A percentile compares a stretch with the other conserved stretches of the same genome.
Evolutionary conservation across 2,113 vertebrate species (phyloP).

Genomic region (Coregonus clupeaformis): DNA sequence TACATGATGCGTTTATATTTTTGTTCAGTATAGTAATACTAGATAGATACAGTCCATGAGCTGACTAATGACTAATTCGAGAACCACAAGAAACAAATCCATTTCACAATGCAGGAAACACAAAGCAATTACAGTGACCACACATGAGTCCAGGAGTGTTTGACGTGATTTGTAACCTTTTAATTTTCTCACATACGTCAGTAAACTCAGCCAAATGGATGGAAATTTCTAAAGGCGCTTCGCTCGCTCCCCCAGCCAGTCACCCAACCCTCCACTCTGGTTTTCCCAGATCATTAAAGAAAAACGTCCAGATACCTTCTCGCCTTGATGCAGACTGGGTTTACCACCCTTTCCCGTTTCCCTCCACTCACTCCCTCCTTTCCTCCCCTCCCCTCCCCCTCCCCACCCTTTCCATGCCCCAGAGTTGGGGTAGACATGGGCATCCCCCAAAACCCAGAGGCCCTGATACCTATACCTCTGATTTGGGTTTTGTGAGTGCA

Average conservation of each 20-base stretch:
- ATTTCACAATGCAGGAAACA: slow-evolving; percentile 41
- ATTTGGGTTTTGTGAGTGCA: neutral
- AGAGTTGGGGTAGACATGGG: slow-evolving; percentile 40
- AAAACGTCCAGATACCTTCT: slow-evolving; percentile 48
- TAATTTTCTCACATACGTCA: slow-evolving; percentile 62
- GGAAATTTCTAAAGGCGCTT: slow-evolving; percentile 63
- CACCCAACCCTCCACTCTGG: slow-evolving; percentile 41
- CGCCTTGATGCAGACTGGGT: slow-evolving; percentile 38
- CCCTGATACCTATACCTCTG: slow-evolving; percentile 45
- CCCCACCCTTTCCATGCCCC: slow-evolving; percentile 51
- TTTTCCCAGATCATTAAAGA: slow-evolving; percentile 56
- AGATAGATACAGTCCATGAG: neutral
- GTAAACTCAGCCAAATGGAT: slow-evolving; percentile 51
- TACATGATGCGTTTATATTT: too few species aligned
- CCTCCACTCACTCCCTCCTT: neutral
- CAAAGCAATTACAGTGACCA: slow-evolving; percentile 47
- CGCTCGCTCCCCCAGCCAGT: slow-evolving; percentile 36
- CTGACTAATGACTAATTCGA: neutral
- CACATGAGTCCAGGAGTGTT: slow-evolving; percentile 45
- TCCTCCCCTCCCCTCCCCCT: slow-evolving; percentile 17
- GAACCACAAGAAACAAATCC: neutral
- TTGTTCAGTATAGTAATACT: too few species aligned
- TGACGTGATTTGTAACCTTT: slow-evolving; percentile 65
- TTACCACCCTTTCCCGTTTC: neutral
- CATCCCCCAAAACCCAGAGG: slow-evolving; percentile 39